These are phyloP conservation scores for Hylaeus anthracinus DNA, from an alignment of 1,140 invertebrate species.

Conservation along the genomic window DNA sequence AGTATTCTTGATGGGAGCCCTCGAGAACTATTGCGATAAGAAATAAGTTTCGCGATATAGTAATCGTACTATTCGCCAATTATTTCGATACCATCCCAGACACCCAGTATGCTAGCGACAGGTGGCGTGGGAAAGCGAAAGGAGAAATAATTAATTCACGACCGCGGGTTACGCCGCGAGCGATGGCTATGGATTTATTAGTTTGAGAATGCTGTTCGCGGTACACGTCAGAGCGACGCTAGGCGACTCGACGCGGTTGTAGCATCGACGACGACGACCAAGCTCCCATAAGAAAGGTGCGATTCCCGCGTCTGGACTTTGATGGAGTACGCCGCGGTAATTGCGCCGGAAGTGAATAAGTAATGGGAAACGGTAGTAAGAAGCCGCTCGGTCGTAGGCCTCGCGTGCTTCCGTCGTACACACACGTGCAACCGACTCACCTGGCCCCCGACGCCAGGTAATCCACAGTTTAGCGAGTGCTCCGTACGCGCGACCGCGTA, in stretches of 20 bases:
- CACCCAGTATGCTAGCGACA: background rate
- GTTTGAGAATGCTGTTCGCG: conserved; percentile 3
- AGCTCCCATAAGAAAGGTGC: conserved; percentile 41
- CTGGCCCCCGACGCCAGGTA: conserved; percentile 30
- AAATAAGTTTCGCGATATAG: too few relatives aligned
- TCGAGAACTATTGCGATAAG: too few relatives aligned
- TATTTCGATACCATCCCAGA: background rate
- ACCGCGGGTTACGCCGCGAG: background rate
- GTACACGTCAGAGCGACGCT: conserved; percentile 18
- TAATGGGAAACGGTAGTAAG: conserved; percentile 67
- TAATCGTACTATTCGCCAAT: background rate
- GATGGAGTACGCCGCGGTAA: conserved; percentile 62
- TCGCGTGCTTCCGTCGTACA: conserved; percentile 72
- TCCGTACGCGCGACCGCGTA: background rate
- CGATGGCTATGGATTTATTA: conserved; percentile 23
- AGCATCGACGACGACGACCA: background rate
- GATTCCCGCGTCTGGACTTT: conserved; percentile 54
- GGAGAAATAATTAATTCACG: conserved; percentile 25
- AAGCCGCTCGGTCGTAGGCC: conserved; percentile 71
- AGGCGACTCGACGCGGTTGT: background rate
- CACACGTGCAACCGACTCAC: conserved; percentile 62
- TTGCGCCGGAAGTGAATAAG: conserved; percentile 71
- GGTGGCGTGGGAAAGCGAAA: conserved; percentile 7
- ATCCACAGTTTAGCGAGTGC: conserved; percentile 33
- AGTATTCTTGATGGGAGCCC: too few relatives aligned